Evolutionary conservation across 2,797 vertebrate species (phyloP).

Genomic region (Paedocypris micromegethes): DNA sequence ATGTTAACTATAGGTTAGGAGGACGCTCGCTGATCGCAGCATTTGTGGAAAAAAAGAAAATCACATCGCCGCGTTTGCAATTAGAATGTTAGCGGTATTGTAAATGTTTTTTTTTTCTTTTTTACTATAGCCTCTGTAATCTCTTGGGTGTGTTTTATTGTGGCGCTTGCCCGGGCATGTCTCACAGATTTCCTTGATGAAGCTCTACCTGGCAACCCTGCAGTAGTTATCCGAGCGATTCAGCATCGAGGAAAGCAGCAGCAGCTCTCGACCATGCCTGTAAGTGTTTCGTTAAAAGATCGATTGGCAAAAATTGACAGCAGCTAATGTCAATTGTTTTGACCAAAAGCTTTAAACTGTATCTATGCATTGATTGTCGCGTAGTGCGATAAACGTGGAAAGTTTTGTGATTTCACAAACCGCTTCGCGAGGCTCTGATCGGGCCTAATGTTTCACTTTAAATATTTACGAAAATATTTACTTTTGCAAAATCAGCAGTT

Average conservation of each 20-base stretch:
- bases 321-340: background rate
- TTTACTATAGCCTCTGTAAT: background rate
- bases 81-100: no score
- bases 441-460: constrained; percentile 5
- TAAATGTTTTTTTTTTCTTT: no score
- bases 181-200: constrained; percentile 3
- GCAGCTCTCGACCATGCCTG: constrained; percentile 57
- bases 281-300: constrained; percentile 50
- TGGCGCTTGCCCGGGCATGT: constrained; percentile 44
- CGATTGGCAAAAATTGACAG: background rate
- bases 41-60: no score
- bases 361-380: background rate
- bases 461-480: background rate
- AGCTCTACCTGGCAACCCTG: constrained; percentile 42
- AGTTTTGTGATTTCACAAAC: constrained; percentile 19
- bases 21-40: no score
- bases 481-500: no score
- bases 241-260: constrained; percentile 10
- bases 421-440: background rate
- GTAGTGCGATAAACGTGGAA: background rate
- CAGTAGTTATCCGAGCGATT: constrained; percentile 1
- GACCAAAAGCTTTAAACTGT: background rate
- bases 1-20: no score
- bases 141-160: constrained; percentile 7
- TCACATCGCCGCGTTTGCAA: no score